Evolutionary conservation across 2,888 invertebrate genomes (phyloP), one percentile per base, ranked within the genome.

Genomic region (Hyposoter didymator): DNA sequence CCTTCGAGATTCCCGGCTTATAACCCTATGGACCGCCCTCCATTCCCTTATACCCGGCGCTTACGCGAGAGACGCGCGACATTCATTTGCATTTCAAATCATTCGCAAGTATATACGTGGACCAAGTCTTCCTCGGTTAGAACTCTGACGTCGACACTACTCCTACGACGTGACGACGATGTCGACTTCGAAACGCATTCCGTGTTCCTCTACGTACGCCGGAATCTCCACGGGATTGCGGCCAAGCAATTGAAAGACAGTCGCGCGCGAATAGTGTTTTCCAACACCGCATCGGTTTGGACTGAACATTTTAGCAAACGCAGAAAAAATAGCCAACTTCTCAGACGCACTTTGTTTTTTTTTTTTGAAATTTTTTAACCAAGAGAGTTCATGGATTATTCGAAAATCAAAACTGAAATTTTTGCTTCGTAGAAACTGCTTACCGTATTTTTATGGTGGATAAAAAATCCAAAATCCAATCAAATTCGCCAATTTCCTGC

Each of bases 31-130:
- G 1, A 7, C 7, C 74, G 52, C 66, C 62, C 49, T 35, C 47
- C 74, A 39, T 70, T 55, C 74, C 22, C 62, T 73, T 78, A 82
- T 82, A 82, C 81, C 64, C 67, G 10, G 39, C 10, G 66, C 76
- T 90, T 28, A 28, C 83, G 90, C 87, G 82, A 85, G 86, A 82
- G 88, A 88, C 88, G 79, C 78, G 86, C 89, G 90, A 89, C 89
- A 88, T 89, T 90, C 90, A 91, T 91, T 91, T 91, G 91, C 91
- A 91, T 91, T 91, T 90, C 90, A 91, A 91, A 90, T 90, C 86
- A 88, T 82, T 87, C 66, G 69, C 84, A 82, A 84, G 82, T 87
- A n/a, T n/a, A n/a, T n/a, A 84, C 82, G 78, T 67, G 87, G 79
- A 82, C 82, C 70, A 79, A 87, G 84, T 85, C 84, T 76, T 76